phyloP scores from a whole-genome alignment of 1,140 invertebrate species.

The Bombus sylvicola region DNA sequence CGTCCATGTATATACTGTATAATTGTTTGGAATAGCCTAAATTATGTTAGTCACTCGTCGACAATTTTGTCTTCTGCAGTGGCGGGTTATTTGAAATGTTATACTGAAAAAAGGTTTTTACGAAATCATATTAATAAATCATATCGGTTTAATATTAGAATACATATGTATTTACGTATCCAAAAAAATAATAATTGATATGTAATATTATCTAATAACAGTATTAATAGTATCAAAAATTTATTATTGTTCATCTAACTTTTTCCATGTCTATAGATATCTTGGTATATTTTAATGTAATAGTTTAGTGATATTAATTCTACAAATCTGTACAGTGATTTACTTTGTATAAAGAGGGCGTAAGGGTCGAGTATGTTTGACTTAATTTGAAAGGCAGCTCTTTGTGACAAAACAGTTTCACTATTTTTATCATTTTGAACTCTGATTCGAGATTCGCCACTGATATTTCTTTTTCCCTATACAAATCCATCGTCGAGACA shows the following conservation, averaged over 20 bases:
- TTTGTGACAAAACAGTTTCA: neutral
- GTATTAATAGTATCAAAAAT: too few relatives aligned
- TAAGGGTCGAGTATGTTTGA: conserved; percentile 17
- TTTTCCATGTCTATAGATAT: too few relatives aligned
- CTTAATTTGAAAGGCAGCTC: conserved; percentile 35
- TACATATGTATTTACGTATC: neutral
- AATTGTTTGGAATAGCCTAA: neutral
- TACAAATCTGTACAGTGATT: neutral
- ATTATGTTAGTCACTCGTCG: neutral
- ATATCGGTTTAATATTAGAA: neutral
- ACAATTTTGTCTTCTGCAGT: neutral
- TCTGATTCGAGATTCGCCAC: conserved; percentile 2
- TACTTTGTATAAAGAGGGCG: neutral
- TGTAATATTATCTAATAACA: neutral
- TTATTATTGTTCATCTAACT: neutral
- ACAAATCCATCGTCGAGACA: neutral
- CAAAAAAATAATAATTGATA: neutral
- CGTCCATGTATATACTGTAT: neutral
- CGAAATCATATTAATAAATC: neutral
- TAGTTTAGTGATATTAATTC: neutral
- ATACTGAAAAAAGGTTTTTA: neutral
- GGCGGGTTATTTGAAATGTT: conserved; percentile 39
- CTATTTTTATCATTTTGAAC: conserved; percentile 18
- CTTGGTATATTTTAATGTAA: neutral
- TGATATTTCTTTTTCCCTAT: neutral